Evolutionary conservation across 2,113 vertebrate genomes (phyloP), one percentile per base, ranked within the genome.

Genomic region (Aegithalos caudatus): DNA sequence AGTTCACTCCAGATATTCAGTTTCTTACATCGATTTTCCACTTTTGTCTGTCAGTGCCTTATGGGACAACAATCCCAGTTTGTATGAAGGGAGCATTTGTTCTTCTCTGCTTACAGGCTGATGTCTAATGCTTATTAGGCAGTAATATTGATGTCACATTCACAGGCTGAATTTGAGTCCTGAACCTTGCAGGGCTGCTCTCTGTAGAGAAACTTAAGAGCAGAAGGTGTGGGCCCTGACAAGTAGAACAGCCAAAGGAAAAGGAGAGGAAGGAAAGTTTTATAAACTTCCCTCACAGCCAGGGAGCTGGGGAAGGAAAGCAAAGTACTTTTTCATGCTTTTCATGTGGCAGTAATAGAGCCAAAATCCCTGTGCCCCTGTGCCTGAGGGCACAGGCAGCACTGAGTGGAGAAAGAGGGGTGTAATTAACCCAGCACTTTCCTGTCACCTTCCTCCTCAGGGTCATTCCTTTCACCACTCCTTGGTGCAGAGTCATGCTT

Each of bases 1-100:
- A 93, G 56, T 81, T 96, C 81, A 91, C 57, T 87, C 65, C 57
- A 94, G 76, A 86, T 95, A 81, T 18, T 92, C 76, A 45, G 61
- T 33, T 92, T 88, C 82, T 92, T 78, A 44, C 73, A 88, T 92
- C 0, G 64, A 90, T 96, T 96, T 96, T 86, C 85, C 67, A 57
- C 92, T 94, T 94, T 45, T 42, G 60, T 83, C 82, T 88, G 93
- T 74, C 72, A 64, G 62, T 78, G 69, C 76, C 62, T 90, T 71
- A 40, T 74, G 76, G 92, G 85, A 96, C 82, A 94, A 94, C 71
- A 93, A 84, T 81, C 48, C 56, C 33, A 31, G 51, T 83, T 86
- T 22, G 33, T 48, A n/a, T 69, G 90, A 74, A 74, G 56, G 57
- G 67, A 81, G 53, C 40, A n/a, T 88, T 90, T 88, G 60, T 86